Percentiles rank a stretch among this genome's conserved stretches.
Evolutionary conservation across 1,140 invertebrate genomes (phyloP).

Genomic region (Oncopodura yosiiana): DNA sequence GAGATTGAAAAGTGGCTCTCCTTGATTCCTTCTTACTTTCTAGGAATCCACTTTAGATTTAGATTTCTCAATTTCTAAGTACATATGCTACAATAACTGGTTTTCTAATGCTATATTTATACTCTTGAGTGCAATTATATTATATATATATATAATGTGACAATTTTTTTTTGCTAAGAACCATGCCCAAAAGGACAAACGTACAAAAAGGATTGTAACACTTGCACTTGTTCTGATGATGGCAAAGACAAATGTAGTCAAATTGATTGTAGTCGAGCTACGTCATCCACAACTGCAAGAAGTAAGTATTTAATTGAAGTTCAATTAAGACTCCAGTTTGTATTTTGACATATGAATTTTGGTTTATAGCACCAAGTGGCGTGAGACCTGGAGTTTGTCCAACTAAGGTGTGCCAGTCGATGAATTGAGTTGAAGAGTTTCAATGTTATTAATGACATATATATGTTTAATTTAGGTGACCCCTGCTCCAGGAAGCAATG

Average conservation of each 20-base stretch:
- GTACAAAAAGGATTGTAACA: constrained; percentile 36
- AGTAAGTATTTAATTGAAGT: constrained; percentile 5
- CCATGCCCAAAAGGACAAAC: constrained; percentile 18
- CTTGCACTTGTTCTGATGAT: constrained; percentile 32
- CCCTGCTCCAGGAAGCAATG: constrained; percentile 24
- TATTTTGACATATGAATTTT: neutral
- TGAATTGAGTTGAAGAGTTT: too few relatives aligned
- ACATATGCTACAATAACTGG: too few relatives aligned
- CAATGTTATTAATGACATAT: too few relatives aligned
- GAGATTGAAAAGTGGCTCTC: too few relatives aligned
- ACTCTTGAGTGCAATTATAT: neutral
- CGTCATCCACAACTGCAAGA: constrained; percentile 14
- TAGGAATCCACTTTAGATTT: too few relatives aligned
- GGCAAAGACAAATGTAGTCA: constrained; percentile 31
- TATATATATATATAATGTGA: neutral
- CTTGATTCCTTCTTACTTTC: too few relatives aligned
- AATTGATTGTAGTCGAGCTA: constrained; percentile 20
- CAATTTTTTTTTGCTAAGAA: constrained; percentile 15
- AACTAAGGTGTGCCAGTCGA: too few relatives aligned
- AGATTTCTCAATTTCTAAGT: too few relatives aligned
- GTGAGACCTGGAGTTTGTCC: constrained; percentile 29
- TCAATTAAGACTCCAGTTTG: neutral
- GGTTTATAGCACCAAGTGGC: constrained; percentile 21
- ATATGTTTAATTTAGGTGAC: too few relatives aligned
- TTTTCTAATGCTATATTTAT: too few relatives aligned